These are phyloP conservation scores for Melanotaenia nigrans DNA, from an alignment of 2,797 vertebrate species.

Conservation along the genomic window DNA sequence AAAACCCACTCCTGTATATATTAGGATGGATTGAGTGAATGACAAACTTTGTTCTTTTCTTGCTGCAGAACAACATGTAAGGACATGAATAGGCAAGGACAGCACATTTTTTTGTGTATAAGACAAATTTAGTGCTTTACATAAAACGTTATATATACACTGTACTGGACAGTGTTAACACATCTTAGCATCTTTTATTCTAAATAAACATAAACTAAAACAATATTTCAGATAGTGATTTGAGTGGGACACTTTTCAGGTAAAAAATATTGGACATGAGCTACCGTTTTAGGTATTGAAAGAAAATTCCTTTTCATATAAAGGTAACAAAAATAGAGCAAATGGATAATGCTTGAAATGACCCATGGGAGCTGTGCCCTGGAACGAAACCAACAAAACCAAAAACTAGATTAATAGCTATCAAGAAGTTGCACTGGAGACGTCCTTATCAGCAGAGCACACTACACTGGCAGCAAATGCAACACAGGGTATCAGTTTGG, in stretches of 20 bases:
- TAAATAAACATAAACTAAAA: background rate
- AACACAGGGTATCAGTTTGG: slow-evolving; percentile 63
- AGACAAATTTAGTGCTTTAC: too few species aligned
- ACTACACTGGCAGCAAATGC: slow-evolving; percentile 59
- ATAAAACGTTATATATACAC: background rate
- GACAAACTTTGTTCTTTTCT: background rate
- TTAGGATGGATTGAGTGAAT: slow-evolving; percentile 16
- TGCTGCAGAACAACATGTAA: background rate
- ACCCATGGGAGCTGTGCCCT: slow-evolving; percentile 25
- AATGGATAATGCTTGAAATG: slow-evolving; percentile 29
- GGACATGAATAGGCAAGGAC: background rate
- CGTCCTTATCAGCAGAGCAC: slow-evolving; percentile 69
- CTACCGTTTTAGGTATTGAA: slow-evolving; percentile 9
- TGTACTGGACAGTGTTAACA: background rate
- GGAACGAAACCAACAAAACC: slow-evolving; percentile 46
- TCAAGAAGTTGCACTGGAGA: slow-evolving; percentile 56
- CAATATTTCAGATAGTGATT: background rate
- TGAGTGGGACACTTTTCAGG: slow-evolving; percentile 7
- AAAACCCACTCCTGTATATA: slow-evolving; percentile 28
- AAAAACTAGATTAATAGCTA: slow-evolving; percentile 55
- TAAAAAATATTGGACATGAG: slow-evolving; percentile 3
- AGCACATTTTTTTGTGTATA: too few species aligned
- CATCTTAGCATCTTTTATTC: background rate
- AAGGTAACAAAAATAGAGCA: slow-evolving; percentile 10
- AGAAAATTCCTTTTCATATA: slow-evolving; percentile 5